Evolutionary conservation across 2,888 invertebrate species (phyloP).

Genomic region (Acrobasis consociella): DNA sequence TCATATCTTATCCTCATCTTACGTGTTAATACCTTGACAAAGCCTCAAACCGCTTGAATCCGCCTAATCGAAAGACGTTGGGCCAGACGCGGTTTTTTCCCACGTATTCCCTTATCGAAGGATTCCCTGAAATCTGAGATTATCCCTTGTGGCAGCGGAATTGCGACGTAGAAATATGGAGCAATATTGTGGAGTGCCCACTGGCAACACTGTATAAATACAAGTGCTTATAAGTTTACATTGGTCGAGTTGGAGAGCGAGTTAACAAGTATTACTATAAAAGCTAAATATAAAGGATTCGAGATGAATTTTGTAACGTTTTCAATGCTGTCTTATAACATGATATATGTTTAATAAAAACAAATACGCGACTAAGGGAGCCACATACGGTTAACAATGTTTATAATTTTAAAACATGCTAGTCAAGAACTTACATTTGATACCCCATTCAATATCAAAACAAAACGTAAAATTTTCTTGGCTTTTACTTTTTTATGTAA

Average conservation of each 20-base stretch:
- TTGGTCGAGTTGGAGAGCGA: neutral
- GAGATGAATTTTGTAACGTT: too few relatives aligned
- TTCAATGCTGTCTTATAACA: too few relatives aligned
- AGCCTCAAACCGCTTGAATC: neutral
- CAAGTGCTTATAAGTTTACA: neutral
- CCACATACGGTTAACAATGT: too few relatives aligned
- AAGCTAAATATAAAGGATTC: too few relatives aligned
- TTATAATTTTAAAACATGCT: too few relatives aligned
- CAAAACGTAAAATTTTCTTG: too few relatives aligned
- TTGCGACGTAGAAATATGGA: slow-evolving; percentile 20
- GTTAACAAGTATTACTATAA: neutral
- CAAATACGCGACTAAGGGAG: too few relatives aligned
- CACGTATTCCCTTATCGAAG: slow-evolving; percentile 8
- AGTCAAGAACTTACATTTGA: too few relatives aligned
- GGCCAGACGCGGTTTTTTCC: slow-evolving; percentile 3
- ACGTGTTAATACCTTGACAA: neutral
- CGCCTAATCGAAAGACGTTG: neutral
- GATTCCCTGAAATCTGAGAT: slow-evolving; percentile 15
- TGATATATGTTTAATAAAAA: too few relatives aligned
- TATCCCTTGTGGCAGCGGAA: slow-evolving; percentile 5
- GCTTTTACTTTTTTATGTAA: too few relatives aligned
- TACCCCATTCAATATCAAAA: too few relatives aligned
- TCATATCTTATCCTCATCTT: neutral
- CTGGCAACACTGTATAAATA: slow-evolving; percentile 1
- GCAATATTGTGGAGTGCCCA: slow-evolving; percentile 23